Conservation (phyloP, 2,113 vertebrate species). For the Colaptes auratus region DNA sequence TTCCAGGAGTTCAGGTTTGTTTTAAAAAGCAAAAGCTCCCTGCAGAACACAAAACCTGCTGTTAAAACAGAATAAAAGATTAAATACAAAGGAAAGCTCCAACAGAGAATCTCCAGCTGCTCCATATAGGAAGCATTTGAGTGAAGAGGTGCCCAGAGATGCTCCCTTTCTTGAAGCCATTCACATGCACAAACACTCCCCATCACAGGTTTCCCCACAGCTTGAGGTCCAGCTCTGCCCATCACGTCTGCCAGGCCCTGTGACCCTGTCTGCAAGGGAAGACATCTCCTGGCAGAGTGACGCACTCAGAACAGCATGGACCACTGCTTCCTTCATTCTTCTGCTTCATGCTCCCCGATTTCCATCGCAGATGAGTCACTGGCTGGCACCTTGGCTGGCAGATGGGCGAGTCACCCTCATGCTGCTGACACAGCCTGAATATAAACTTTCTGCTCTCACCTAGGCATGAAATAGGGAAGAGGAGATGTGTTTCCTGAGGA, state of each 20-base stretch:
- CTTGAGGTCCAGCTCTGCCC: background rate
- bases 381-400: background rate
- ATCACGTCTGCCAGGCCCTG: background rate
- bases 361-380: background rate
- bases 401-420: background rate
- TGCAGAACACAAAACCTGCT: background rate
- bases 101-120: background rate
- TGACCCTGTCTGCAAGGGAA: background rate
- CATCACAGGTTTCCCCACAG: background rate
- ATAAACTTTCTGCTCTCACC: background rate
- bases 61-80: background rate
- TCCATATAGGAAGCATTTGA: background rate
- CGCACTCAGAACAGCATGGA: background rate
- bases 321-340: slow-evolving; percentile 25
- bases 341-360: background rate
- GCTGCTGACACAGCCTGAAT: slow-evolving; percentile 9
- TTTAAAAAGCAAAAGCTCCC: background rate
- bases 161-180: background rate
- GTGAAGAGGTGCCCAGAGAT: background rate
- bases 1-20: background rate
- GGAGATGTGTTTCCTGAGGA: background rate
- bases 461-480: background rate
- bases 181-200: rapidly evolving
- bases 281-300: background rate
- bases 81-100: background rate